Percentiles rank a stretch among this genome's conserved stretches.
phyloP scores from a whole-genome alignment of 1,140 invertebrate species.

The Saccostrea glomerata region DNA sequence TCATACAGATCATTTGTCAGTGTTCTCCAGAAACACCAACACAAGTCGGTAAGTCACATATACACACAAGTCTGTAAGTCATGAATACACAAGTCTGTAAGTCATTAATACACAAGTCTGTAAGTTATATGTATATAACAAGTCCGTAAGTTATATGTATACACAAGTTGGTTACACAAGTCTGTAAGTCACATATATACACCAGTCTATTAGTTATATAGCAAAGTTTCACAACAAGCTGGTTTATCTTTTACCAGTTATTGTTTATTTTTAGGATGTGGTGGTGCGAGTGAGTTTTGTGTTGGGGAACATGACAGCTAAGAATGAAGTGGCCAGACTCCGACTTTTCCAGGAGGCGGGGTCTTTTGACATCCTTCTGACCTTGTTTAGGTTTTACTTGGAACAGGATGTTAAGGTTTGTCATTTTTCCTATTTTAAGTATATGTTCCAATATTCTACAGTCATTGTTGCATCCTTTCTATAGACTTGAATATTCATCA shows the following conservation, averaged over 20 bases:
- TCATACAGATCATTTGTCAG: conserved; percentile 81
- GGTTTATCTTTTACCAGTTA: too few relatives aligned
- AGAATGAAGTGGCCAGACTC: conserved; percentile 83
- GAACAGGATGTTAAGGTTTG: conserved; percentile 78
- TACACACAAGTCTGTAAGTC: too few relatives aligned
- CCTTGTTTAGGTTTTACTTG: conserved; percentile 83
- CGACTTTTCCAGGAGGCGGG: conserved; percentile 82
- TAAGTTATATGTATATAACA: too few relatives aligned
- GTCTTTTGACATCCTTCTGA: conserved; percentile 81
- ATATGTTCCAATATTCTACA: background rate
- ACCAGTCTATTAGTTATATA: too few relatives aligned
- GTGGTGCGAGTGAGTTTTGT: conserved; percentile 87
- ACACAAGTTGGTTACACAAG: too few relatives aligned
- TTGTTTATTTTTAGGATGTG: conserved; percentile 80
- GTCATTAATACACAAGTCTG: too few relatives aligned
- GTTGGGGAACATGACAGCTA: conserved; percentile 88
- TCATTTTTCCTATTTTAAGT: conserved; percentile 5
- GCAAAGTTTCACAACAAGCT: too few relatives aligned
- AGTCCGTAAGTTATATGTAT: background rate
- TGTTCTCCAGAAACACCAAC: conserved; percentile 82
- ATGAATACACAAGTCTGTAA: conserved; percentile 64
- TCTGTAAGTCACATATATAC: conserved; percentile 72
- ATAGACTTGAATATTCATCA: background rate
- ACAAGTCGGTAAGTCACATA: conserved; percentile 78
- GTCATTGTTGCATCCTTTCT: background rate